Percentiles rank a stretch among this genome's conserved stretches.
These are phyloP conservation scores for Solea solea DNA, from an alignment of 2,113 vertebrate species.

Conservation along the genomic window DNA sequence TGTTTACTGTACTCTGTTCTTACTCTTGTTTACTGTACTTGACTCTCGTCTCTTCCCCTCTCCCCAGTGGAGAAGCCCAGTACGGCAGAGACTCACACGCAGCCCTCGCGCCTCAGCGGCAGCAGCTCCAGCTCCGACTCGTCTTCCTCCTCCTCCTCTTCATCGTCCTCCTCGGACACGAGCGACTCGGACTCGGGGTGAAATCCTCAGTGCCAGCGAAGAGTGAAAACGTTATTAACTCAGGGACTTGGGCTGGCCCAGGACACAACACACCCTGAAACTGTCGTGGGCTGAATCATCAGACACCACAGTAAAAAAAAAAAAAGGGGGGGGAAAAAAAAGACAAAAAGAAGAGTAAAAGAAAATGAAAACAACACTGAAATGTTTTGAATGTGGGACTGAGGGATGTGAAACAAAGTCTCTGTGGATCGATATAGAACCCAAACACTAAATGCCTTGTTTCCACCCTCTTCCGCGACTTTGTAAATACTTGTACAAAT, in stretches of 20 bases:
- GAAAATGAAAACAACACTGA: background rate
- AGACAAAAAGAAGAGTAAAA: background rate
- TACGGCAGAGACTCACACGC: constrained; percentile 77
- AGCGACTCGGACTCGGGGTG: constrained; percentile 93
- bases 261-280: constrained; percentile 62
- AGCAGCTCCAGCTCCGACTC: constrained; percentile 92
- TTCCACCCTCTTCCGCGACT: constrained; percentile 39
- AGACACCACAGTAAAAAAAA: constrained; percentile 10
- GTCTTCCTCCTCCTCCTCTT: constrained; percentile 85
- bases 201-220: constrained; percentile 29
- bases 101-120: constrained; percentile 89
- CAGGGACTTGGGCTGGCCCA: constrained; percentile 74
- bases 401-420: constrained; percentile 41
- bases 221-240: constrained; percentile 43
- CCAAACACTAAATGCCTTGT: constrained; percentile 71
- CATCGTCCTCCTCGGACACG: constrained; percentile 91
- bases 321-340: background rate
- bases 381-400: constrained; percentile 51
- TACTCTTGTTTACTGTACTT: background rate
- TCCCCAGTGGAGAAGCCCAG: constrained; percentile 85
- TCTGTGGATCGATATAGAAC: constrained; percentile 50
- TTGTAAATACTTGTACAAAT: constrained; percentile 79
- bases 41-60: background rate
- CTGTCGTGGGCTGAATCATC: constrained; percentile 39
- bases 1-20: background rate